Conservation (phyloP, 2,888 invertebrate genomes). For the Acanthacorydalis orientalis region DNA sequence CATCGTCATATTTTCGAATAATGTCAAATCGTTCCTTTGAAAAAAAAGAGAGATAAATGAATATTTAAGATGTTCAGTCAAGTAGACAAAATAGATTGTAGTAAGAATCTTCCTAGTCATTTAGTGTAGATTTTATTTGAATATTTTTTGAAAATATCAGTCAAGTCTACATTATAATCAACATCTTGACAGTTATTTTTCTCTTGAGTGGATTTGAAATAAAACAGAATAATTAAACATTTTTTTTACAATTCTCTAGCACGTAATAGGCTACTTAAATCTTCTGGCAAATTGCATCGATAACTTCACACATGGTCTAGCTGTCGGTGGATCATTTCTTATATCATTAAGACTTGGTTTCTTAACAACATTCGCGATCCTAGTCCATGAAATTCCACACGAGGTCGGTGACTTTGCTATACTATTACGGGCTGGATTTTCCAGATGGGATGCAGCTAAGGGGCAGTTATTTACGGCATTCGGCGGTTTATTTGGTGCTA, state of each 20-base stretch:
- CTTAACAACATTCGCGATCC: conserved; percentile 85
- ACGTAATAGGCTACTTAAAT: conserved; percentile 85
- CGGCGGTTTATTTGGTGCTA: conserved; percentile 76
- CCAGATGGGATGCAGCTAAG: conserved; percentile 84
- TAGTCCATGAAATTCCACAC: conserved; percentile 94
- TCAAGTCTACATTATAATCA: no score
- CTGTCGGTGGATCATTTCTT: conserved; percentile 93
- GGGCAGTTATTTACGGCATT: conserved; percentile 85
- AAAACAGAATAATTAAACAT: neutral
- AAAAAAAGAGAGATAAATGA: no score
- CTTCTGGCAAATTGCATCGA: conserved; percentile 92
- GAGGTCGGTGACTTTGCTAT: conserved; percentile 99
- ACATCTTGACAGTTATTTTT: no score
- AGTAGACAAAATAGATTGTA: no score
- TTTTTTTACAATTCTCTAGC: conserved; percentile 14
- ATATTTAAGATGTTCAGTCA: no score
- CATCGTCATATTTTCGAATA: no score
- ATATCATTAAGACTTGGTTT: conserved; percentile 80
- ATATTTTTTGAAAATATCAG: no score
- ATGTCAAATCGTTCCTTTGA: no score
- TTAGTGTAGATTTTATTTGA: no score
- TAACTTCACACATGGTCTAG: conserved; percentile 96
- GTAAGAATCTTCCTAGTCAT: no score
- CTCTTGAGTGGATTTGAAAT: no score
- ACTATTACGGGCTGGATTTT: conserved; percentile 79